phyloP scores from a whole-genome alignment of 1,140 invertebrate genomes.

The Oryctes rhinoceros region DNA sequence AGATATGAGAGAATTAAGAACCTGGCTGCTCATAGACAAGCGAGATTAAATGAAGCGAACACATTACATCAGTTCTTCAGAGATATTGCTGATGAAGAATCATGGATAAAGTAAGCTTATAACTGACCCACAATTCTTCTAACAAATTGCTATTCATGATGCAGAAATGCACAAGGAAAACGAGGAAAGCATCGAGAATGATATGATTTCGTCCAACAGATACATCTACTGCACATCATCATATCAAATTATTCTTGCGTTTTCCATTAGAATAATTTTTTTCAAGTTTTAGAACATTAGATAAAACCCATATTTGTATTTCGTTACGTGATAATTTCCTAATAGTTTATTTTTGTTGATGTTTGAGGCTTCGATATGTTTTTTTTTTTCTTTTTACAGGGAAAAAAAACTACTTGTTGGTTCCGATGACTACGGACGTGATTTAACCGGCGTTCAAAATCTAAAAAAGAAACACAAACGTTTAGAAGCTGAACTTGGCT shows the following conservation, averaged over 20 bases:
- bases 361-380: conserved; percentile 14
- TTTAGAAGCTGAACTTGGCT: conserved; percentile 93
- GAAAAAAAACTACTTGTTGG: conserved; percentile 98
- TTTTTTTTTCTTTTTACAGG: conserved; percentile 63
- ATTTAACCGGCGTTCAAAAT: conserved; percentile 97
- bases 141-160: no score
- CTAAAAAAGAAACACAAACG: conserved; percentile 98
- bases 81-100: conserved; percentile 99
- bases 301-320: no score
- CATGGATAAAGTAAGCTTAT: conserved; percentile 92
- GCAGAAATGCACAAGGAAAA: no score
- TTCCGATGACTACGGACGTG: conserved; percentile 97
- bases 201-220: no score
- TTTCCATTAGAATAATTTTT: no score
- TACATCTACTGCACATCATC: no score
- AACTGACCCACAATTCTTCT: no score
- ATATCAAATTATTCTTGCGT: no score
- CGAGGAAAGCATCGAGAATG: no score
- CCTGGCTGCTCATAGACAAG: conserved; percentile 89
- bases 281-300: no score
- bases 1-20: conserved; percentile 93
- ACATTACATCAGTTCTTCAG: conserved; percentile 99
- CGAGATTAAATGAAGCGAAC: conserved; percentile 92
- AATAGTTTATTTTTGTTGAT: neutral
- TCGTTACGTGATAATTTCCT: neutral